These are phyloP conservation scores for Latrodectus geometricus DNA, from an alignment of 1,140 invertebrate species.

Conservation along the genomic window DNA sequence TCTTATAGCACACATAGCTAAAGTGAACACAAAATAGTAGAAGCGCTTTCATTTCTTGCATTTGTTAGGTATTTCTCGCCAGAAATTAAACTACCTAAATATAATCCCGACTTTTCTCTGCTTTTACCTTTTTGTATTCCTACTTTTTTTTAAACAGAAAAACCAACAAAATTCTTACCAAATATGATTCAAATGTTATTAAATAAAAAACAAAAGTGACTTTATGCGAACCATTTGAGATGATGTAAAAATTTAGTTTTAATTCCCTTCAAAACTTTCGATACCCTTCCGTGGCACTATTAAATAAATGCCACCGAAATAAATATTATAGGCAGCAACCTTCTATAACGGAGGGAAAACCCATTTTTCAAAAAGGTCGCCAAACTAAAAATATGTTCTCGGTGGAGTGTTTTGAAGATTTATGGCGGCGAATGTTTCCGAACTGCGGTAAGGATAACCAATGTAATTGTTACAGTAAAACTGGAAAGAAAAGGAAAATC, in stretches of 20 bases:
- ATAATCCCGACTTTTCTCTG: too few relatives aligned
- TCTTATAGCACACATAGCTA: too few relatives aligned
- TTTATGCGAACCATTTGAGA: too few relatives aligned
- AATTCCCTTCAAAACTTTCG: not conserved
- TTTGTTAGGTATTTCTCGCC: too few relatives aligned
- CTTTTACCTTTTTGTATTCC: not conserved
- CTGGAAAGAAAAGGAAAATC: slow-evolving; percentile 18
- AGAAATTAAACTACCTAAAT: too few relatives aligned
- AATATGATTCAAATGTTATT: not conserved
- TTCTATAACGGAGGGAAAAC: slow-evolving; percentile 13
- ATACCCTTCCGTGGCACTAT: not conserved
- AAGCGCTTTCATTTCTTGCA: too few relatives aligned
- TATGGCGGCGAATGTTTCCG: not conserved
- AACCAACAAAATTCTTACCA: not conserved
- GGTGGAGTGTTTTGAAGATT: slow-evolving; percentile 22
- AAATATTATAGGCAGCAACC: not conserved
- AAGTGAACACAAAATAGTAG: too few relatives aligned
- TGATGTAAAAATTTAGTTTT: not conserved
- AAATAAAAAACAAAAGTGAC: not conserved
- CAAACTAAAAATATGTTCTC: slow-evolving; percentile 27
- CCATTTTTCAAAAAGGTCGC: slow-evolving; percentile 33
- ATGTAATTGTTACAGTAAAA: slow-evolving; percentile 24
- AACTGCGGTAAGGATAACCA: not conserved
- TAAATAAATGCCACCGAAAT: not conserved
- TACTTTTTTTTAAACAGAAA: not conserved